Evolutionary conservation across 2,888 invertebrate species (phyloP).

Genomic region (Drosophila neotestacea): DNA sequence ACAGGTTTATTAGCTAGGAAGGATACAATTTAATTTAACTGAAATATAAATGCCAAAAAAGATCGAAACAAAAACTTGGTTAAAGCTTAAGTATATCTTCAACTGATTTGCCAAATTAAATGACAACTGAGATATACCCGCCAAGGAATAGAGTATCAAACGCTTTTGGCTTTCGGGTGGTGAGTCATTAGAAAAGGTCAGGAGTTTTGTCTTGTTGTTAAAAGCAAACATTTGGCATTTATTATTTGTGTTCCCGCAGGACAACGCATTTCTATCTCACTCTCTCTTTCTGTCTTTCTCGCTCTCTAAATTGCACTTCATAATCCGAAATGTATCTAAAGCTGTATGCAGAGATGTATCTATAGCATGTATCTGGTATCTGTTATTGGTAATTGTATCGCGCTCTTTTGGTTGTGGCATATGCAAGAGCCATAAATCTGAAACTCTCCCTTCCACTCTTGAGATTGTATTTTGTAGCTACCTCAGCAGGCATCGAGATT

Average conservation of each 20-base stretch:
- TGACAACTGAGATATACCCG: background rate
- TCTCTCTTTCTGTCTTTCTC: background rate
- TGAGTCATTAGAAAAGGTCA: conserved; percentile 66
- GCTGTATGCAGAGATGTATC: conserved; percentile 16
- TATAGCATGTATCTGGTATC: conserved; percentile 28
- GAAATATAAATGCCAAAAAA: no score
- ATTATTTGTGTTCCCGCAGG: conserved; percentile 75
- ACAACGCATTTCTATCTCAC: conserved; percentile 16
- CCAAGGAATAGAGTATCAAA: background rate
- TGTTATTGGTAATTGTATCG: conserved; percentile 71
- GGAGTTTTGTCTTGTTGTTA: conserved; percentile 35
- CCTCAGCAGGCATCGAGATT: conserved; percentile 56
- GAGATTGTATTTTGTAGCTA: conserved; percentile 10
- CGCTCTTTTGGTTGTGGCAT: conserved; percentile 61
- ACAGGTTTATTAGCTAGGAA: no score
- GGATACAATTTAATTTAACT: no score
- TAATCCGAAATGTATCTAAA: conserved; percentile 45
- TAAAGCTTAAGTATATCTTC: no score
- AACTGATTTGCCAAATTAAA: background rate
- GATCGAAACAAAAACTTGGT: no score
- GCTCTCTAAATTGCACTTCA: conserved; percentile 40
- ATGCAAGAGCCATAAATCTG: conserved; percentile 72
- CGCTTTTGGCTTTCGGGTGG: background rate
- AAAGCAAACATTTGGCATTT: conserved; percentile 77
- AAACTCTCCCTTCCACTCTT: background rate